Evolutionary conservation across 1,140 invertebrate genomes (phyloP).

Genomic region (Zaprionus davidi): DNA sequence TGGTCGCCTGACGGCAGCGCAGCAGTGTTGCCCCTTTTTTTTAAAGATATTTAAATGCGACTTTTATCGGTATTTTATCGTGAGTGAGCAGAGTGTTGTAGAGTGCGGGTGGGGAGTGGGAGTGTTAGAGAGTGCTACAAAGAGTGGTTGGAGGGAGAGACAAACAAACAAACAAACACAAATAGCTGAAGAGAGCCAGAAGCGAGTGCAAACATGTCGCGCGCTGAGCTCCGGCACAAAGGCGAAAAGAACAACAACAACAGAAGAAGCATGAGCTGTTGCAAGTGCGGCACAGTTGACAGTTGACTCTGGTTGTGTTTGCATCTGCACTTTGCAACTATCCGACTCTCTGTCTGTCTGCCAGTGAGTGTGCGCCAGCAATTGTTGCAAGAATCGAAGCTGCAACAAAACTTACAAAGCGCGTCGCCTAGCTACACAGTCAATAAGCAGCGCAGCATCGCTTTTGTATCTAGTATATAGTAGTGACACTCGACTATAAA

Average conservation of each 20-base stretch:
- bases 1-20: conserved; percentile 47
- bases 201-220: conserved; percentile 26
- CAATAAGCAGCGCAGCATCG: not conserved
- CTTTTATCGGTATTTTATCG: conserved; percentile 61
- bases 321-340: conserved; percentile 20
- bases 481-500: not conserved
- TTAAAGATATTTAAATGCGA: conserved; percentile 41
- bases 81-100: conserved; percentile 22
- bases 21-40: conserved; percentile 33
- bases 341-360: not conserved
- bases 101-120: not conserved
- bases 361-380: not conserved
- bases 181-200: conserved; percentile 23
- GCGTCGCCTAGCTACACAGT: not conserved
- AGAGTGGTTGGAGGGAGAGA: not conserved
- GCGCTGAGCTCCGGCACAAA: conserved; percentile 3
- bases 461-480: not conserved
- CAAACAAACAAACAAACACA: conserved; percentile 38
- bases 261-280: conserved; percentile 13
- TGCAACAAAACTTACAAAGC: not conserved
- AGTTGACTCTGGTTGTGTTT: conserved; percentile 34
- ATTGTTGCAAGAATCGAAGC: conserved; percentile 12
- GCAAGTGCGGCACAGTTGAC: conserved; percentile 25
- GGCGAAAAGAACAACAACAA: conserved; percentile 24
- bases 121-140: not conserved